phyloP scores from a whole-genome alignment of 2,888 invertebrate genomes.

The Lepidocyrtinus sp. region DNA sequence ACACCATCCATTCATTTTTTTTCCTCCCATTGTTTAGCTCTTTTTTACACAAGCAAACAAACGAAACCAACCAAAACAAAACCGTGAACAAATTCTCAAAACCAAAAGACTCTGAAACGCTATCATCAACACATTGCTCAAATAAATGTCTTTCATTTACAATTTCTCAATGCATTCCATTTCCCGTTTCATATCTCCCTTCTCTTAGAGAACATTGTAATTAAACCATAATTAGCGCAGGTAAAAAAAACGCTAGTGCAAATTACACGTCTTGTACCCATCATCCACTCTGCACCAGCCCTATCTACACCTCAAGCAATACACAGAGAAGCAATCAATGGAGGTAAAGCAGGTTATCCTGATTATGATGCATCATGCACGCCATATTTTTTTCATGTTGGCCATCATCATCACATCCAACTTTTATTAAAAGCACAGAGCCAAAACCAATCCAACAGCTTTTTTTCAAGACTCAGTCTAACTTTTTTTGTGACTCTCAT shows the following conservation, averaged over 20 bases:
- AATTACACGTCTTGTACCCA: conserved; percentile 56
- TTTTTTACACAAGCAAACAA: conserved; percentile 36
- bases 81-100: too few relatives aligned
- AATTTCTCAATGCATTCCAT: too few relatives aligned
- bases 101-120: background rate
- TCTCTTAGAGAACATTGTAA: conserved; percentile 30
- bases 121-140: background rate
- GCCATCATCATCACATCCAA: conserved; percentile 14
- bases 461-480: conserved; percentile 16
- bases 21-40: too few relatives aligned
- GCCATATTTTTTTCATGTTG: conserved; percentile 44
- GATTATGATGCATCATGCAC: conserved; percentile 43
- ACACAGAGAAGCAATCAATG: too few relatives aligned
- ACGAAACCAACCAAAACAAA: conserved; percentile 29
- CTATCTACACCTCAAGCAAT: too few relatives aligned
- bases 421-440: too few relatives aligned
- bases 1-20: conserved; percentile 56
- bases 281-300: too few relatives aligned
- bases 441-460: conserved; percentile 42
- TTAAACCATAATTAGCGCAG: conserved; percentile 49
- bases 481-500: conserved; percentile 22
- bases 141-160: too few relatives aligned
- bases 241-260: conserved; percentile 33
- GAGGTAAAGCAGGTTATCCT: too few relatives aligned
- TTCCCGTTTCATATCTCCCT: too few relatives aligned